These are phyloP conservation scores for Merodon equestris DNA, from an alignment of 2,888 invertebrate genomes.

Conservation along the genomic window DNA sequence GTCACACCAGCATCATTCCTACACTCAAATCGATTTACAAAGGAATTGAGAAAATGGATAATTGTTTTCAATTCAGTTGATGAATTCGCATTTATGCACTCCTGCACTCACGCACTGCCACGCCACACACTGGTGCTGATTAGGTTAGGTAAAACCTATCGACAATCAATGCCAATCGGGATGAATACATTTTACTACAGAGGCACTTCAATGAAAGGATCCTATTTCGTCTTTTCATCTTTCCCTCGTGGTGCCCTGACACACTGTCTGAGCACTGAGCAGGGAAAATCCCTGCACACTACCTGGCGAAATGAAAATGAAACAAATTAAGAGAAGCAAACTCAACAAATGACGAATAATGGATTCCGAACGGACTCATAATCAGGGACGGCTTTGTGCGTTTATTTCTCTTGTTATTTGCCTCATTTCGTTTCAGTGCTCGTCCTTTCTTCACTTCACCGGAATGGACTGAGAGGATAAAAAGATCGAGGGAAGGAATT, in stretches of 20 bases:
- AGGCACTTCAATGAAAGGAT: slow-evolving; percentile 57
- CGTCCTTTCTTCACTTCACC: neutral
- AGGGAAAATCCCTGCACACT: slow-evolving; percentile 28
- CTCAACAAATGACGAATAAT: slow-evolving; percentile 66
- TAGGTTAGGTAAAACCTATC: slow-evolving; percentile 64
- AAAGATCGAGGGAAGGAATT: slow-evolving; percentile 62
- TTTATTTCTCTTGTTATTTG: slow-evolving; percentile 44
- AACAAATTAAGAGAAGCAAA: slow-evolving; percentile 63
- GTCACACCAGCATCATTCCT: slow-evolving; percentile 26
- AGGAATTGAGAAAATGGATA: slow-evolving; percentile 51
- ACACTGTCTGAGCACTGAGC: neutral
- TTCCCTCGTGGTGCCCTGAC: slow-evolving; percentile 26
- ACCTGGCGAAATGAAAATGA: slow-evolving; percentile 19
- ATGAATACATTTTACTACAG: slow-evolving; percentile 52
- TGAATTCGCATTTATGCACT: slow-evolving; percentile 19
- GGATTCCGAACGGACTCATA: slow-evolving; percentile 52
- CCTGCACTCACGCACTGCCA: slow-evolving; percentile 44
- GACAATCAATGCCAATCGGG: slow-evolving; percentile 55
- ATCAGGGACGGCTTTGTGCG: slow-evolving; percentile 37
- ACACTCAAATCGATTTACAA: slow-evolving; percentile 50
- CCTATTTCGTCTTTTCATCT: slow-evolving; percentile 24
- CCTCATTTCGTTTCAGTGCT: slow-evolving; percentile 44
- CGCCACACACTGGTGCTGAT: slow-evolving; percentile 62
- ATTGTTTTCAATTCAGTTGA: slow-evolving; percentile 59
- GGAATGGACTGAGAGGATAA: slow-evolving; percentile 51